Conservation (phyloP, 1,140 invertebrate species). For the Cotesia typhae region DNA sequence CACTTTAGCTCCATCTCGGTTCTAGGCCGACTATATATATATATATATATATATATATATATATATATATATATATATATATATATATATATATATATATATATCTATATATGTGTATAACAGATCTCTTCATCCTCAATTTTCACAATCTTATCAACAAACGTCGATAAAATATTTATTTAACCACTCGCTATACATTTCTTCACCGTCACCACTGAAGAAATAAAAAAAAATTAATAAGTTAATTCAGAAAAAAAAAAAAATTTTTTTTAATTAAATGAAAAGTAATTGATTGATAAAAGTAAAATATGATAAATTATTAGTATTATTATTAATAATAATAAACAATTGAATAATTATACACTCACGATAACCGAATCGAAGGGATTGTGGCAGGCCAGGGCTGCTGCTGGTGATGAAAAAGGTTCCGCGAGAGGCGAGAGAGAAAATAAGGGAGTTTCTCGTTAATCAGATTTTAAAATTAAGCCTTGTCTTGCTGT, state of each 20-base stretch:
- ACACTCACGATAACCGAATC: constrained; percentile 66
- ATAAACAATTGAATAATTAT: no score
- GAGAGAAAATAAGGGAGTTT: constrained; percentile 19
- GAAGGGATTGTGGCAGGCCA: constrained; percentile 66
- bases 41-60: no score
- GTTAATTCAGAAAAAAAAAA: neutral
- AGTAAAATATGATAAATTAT: constrained; percentile 12
- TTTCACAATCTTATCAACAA: constrained; percentile 12
- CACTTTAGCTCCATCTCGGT: constrained; percentile 24
- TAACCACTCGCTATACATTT: neutral
- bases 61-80: neutral
- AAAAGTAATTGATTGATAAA: neutral
- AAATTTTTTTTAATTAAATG: neutral
- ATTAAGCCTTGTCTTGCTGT: neutral
- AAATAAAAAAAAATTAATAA: neutral
- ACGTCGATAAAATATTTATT: no score
- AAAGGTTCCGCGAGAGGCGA: constrained; percentile 37
- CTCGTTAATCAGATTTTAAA: no score
- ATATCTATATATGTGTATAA: no score
- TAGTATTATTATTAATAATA: neutral
- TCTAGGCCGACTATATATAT: neutral
- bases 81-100: no score
- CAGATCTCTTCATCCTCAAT: constrained; percentile 17
- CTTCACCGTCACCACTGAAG: neutral
- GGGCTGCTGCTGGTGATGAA: constrained; percentile 56